phyloP scores from a whole-genome alignment of 2,888 invertebrate genomes.

The Parnassius glacialis region DNA sequence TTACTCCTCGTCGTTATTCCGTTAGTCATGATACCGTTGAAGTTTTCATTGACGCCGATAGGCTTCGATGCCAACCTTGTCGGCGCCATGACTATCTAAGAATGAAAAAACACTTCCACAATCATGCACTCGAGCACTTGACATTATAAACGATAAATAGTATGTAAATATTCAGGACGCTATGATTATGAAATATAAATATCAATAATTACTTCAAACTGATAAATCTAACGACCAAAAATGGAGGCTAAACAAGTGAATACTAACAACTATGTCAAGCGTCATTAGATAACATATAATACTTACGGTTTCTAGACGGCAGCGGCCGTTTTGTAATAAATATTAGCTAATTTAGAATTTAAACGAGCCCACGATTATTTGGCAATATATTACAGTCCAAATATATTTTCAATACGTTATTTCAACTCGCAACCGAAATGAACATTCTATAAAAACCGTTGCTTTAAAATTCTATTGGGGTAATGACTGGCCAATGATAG shows the following conservation, averaged over 20 bases:
- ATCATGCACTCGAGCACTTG: slow-evolving; percentile 53
- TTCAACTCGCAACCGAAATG: slow-evolving; percentile 66
- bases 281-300: slow-evolving; percentile 48
- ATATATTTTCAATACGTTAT: slow-evolving; percentile 42
- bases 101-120: slow-evolving; percentile 50
- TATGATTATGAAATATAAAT: slow-evolving; percentile 35
- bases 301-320: slow-evolving; percentile 63
- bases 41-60: slow-evolving; percentile 70
- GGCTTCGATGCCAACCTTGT: slow-evolving; percentile 79
- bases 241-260: slow-evolving; percentile 79
- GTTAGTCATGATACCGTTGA: slow-evolving; percentile 68
- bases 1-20: slow-evolving; percentile 83
- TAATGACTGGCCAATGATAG: slow-evolving; percentile 47
- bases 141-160: slow-evolving; percentile 11
- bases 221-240: slow-evolving; percentile 63
- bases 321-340: slow-evolving; percentile 56
- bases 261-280: slow-evolving; percentile 48
- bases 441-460: slow-evolving; percentile 75
- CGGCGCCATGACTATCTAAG: slow-evolving; percentile 81
- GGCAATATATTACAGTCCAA: slow-evolving; percentile 36
- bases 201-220: slow-evolving; percentile 55
- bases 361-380: slow-evolving; percentile 37
- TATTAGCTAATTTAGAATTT: slow-evolving; percentile 46
- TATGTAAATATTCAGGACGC: slow-evolving; percentile 31
- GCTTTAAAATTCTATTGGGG: slow-evolving; percentile 62